Evolutionary conservation across 2,888 invertebrate genomes (phyloP).

Genomic region (Sinotaia quadrata): DNA sequence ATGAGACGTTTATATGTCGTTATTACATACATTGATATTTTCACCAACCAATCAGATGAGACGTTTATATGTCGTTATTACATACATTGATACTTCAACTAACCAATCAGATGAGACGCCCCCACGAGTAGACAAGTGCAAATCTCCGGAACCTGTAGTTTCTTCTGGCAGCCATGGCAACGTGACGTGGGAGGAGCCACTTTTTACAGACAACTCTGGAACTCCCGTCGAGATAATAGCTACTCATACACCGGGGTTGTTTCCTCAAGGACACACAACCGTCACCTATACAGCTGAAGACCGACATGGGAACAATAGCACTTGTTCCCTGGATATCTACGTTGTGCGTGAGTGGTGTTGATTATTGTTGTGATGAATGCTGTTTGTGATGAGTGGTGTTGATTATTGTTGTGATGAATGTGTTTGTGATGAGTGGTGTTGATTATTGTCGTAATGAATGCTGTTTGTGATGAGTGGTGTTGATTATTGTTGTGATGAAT

Average conservation of each 20-base stretch:
- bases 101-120: constrained; percentile 75
- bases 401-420: too few relatives aligned
- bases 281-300: constrained; percentile 79
- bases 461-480: too few relatives aligned
- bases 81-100: not conserved
- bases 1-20: not conserved
- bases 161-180: constrained; percentile 48
- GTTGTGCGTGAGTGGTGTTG: constrained; percentile 70
- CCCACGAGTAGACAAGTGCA: constrained; percentile 76
- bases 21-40: not conserved
- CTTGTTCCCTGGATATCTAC: constrained; percentile 77
- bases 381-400: too few relatives aligned
- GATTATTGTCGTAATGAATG: too few relatives aligned
- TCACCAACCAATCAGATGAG: not conserved
- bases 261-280: constrained; percentile 76
- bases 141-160: constrained; percentile 77
- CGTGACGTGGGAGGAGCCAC: constrained; percentile 77
- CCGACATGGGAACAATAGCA: constrained; percentile 77
- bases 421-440: too few relatives aligned
- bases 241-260: constrained; percentile 72
- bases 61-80: not conserved
- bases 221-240: constrained; percentile 60
- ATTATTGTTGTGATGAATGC: too few relatives aligned
- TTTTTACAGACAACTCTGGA: constrained; percentile 77
- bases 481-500: too few relatives aligned